Base-by-base conservation (phyloP, 2,113 vertebrate species). In the Rhynchopsitta pachyrhyncha region DNA sequence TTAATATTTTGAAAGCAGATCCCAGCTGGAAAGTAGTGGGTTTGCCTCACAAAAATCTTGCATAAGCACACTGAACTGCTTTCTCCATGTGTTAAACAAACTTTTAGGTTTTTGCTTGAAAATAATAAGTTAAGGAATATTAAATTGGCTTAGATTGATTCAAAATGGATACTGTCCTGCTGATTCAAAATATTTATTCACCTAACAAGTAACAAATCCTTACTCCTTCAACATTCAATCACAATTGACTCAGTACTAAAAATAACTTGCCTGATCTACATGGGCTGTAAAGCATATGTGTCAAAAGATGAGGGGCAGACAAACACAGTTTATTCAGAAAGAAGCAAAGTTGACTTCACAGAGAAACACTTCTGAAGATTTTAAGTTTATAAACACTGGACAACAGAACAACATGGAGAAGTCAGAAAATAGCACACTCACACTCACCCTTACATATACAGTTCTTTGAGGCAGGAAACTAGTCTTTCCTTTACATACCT, bases 1-100 rank as follows among this genome's bases (percentile, higher is more conserved):
- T 90, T 96, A 92, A n/a, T 96, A 85, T 93, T 93, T 96, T 95
- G 88, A 96, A 96, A 89, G 70, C 83, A 94, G 77, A 93, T 93
- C 91, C 91, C 86, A 93, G 93, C 90, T 96, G 91, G 82, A 70
- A 87, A 95, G 80, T 84, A 86, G 86, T 41, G 50, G 37, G 4
- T 88, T 82, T 94, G 66, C 76, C 91, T 83, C 79, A 37, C 57
- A 88, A 86, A 92, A 90, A 68, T 66, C 90, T 89, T 92, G 52
- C 78, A 89, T 73, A 87, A 31, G 9, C 52, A 63, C 37, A 79
- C 23, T 77, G 50, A 88, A 76, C 75, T 91, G 60, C 39, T 91
- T 83, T 81, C 46, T 77, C 66, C 60, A 46, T 69, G 69, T 62
- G 31, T 46, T 82, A 64, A 71, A 69, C 6, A 50, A 84, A 42